Evolutionary conservation across 2,797 vertebrate genomes (phyloP).

Genomic region (Sebastes alutus): DNA sequence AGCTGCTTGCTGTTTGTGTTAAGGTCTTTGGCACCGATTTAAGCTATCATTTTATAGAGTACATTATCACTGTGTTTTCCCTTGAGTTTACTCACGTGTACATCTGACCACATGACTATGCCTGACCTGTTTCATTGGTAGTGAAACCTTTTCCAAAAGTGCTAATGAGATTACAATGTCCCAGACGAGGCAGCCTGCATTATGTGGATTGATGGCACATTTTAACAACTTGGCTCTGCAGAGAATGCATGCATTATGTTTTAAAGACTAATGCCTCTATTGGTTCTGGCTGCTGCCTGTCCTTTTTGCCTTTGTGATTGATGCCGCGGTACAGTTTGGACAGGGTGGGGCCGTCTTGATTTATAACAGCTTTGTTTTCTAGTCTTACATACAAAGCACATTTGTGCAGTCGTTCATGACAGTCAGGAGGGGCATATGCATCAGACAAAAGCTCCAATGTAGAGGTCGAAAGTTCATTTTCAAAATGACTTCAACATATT

Average conservation of each 20-base stretch:
- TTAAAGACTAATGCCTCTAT: constrained; percentile 9
- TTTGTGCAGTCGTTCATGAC: no score
- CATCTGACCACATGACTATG: background rate
- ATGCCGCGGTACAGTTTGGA: background rate
- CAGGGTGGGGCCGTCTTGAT: background rate
- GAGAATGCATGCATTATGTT: constrained; percentile 1
- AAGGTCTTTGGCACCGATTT: background rate
- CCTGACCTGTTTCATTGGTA: background rate
- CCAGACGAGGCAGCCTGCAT: background rate
- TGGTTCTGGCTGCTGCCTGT: constrained; percentile 1
- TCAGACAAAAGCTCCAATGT: background rate
- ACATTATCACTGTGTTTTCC: background rate
- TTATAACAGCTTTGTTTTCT: background rate
- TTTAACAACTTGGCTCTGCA: constrained; percentile 29
- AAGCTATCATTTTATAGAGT: background rate
- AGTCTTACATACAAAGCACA: background rate
- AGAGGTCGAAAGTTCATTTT: background rate
- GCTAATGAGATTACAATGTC: constrained; percentile 36
- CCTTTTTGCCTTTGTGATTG: constrained; percentile 1
- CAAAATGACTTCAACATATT: background rate
- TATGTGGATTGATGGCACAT: constrained; percentile 37
- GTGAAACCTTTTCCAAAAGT: constrained; percentile 4
- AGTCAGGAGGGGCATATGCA: background rate
- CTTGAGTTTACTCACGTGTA: background rate
- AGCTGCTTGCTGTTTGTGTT: constrained; percentile 1